Evolutionary conservation across 1,140 invertebrate species (phyloP).

Genomic region (Brachionus asplanchnoidis): DNA sequence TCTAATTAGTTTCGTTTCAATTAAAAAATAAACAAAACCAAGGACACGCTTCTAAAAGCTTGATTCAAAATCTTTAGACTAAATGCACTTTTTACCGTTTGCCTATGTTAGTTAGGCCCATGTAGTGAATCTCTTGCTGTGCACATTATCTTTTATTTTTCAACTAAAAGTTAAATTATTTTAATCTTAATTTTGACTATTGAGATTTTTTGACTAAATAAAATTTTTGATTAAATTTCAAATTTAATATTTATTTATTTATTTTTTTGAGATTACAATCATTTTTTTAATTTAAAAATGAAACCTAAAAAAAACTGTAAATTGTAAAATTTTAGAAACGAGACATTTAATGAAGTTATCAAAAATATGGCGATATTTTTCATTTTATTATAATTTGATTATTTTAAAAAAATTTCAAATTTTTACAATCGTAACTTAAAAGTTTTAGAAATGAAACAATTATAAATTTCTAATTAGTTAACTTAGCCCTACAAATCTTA

Average conservation of each 20-base stretch:
- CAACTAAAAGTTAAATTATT: neutral
- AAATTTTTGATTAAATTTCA: neutral
- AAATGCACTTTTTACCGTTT: neutral
- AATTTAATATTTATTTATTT: too few species aligned
- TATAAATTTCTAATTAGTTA: too few species aligned
- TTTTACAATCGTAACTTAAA: neutral
- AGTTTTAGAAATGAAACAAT: too few species aligned
- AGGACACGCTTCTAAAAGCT: neutral
- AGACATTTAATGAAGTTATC: neutral
- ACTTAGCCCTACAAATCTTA: too few species aligned
- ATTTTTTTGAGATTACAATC: too few species aligned
- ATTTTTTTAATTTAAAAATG: too few species aligned
- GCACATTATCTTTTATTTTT: neutral
- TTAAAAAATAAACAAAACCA: conserved; percentile 1
- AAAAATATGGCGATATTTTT: too few species aligned
- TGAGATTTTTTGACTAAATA: neutral
- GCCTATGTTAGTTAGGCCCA: neutral
- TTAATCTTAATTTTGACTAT: neutral
- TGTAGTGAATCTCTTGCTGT: neutral
- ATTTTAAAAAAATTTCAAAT: too few species aligned
- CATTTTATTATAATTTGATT: neutral
- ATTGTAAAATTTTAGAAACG: too few species aligned
- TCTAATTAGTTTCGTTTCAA: conserved; percentile 20
- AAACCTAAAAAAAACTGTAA: too few species aligned
- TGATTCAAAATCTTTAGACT: neutral